Conservation (phyloP, 2,113 vertebrate genomes). For the Alethe castanea region DNA sequence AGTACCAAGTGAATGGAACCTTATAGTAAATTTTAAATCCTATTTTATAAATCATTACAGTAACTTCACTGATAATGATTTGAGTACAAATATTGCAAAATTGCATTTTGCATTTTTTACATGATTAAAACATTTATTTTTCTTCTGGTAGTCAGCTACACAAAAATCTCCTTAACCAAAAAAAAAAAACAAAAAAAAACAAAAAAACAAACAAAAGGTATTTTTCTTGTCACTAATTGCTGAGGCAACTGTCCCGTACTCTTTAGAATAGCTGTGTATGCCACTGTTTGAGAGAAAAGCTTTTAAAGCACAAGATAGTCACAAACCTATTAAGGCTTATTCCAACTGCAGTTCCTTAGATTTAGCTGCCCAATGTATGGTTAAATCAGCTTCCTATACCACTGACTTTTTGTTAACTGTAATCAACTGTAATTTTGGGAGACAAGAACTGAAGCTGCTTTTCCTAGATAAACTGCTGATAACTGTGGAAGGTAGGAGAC, state of each 20-base stretch:
- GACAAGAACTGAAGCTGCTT: not conserved
- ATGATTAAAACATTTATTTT: not conserved
- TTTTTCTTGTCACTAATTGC: not conserved
- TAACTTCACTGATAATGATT: not conserved
- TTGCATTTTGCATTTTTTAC: not conserved
- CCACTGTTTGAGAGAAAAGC: not conserved
- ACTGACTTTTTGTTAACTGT: not conserved
- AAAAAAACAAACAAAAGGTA: not conserved
- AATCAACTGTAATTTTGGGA: not conserved
- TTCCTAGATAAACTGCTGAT: not conserved
- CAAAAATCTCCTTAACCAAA: not conserved
- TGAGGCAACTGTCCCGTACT: not conserved
- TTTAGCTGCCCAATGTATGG: not conserved
- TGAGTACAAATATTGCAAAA: not conserved
- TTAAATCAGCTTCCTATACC: not conserved
- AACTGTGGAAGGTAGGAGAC: not conserved
- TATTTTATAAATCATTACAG: not conserved
- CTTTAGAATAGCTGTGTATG: not conserved
- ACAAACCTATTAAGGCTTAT: not conserved
- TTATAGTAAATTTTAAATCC: not conserved
- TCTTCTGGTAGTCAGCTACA: not conserved
- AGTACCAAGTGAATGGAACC: not conserved
- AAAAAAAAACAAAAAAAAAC: not conserved
- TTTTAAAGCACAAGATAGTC: not conserved
- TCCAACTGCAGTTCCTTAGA: not conserved